These are phyloP conservation scores for Amphilophus citrinellus DNA, from an alignment of 2,113 vertebrate species.

Conservation along the genomic window DNA sequence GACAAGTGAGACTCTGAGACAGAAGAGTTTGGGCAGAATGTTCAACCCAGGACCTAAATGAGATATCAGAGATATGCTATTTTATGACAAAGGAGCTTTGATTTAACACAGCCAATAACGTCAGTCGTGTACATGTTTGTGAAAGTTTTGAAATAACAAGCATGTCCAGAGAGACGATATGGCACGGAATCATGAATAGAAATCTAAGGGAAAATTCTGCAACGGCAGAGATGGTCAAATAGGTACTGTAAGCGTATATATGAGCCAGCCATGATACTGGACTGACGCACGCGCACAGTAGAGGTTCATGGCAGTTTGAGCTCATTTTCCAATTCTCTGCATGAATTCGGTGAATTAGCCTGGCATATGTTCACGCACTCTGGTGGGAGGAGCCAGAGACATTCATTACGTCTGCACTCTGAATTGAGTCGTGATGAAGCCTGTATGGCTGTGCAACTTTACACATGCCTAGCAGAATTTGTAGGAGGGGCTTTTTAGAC, in stretches of 20 bases:
- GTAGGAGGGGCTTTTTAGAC: background rate
- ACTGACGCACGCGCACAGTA: background rate
- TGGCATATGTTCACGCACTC: background rate
- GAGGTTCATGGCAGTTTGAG: background rate
- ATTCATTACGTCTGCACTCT: background rate
- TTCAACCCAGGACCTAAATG: background rate
- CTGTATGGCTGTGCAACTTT: background rate
- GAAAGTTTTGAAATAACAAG: background rate
- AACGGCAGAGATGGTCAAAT: background rate
- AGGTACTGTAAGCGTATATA: background rate
- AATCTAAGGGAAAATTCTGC: background rate
- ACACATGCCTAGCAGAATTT: background rate
- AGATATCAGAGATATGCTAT: constrained; percentile 1
- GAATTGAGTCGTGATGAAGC: background rate
- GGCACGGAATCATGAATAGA: background rate
- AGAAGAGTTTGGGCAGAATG: background rate
- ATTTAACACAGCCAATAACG: background rate
- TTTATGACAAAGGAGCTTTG: background rate
- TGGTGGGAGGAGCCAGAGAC: background rate
- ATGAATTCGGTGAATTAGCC: background rate
- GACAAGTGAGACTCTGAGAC: constrained; percentile 4
- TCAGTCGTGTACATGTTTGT: background rate
- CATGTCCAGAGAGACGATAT: background rate
- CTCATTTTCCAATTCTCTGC: background rate
- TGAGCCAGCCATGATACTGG: background rate